Percentiles rank a stretch among this genome's conserved stretches.
Evolutionary conservation across 2,113 vertebrate genomes (phyloP).

Genomic region (Psilopsiagon aurifrons): DNA sequence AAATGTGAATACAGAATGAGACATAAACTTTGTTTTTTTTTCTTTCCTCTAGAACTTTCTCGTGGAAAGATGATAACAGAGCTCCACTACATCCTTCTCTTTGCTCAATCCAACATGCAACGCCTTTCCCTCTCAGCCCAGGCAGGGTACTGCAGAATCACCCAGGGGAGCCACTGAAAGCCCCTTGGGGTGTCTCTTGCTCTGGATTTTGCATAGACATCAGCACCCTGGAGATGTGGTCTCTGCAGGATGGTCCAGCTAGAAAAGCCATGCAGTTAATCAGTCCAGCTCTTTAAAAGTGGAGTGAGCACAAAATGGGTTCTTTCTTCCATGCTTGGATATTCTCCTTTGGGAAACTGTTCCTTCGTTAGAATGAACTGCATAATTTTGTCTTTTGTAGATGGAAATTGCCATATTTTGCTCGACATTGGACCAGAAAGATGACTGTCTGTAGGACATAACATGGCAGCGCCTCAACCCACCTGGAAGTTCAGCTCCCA

Average conservation of each 20-base stretch:
- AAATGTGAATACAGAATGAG: slow-evolving; percentile 28
- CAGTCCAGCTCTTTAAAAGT: background rate
- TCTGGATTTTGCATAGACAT: background rate
- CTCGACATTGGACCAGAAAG: background rate
- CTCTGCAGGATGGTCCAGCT: background rate
- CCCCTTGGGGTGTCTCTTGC: background rate
- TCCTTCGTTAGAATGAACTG: background rate
- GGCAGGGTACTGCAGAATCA: background rate
- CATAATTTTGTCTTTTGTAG: background rate
- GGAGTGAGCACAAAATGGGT: background rate
- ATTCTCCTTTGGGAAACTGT: background rate
- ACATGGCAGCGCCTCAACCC: background rate
- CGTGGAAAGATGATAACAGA: background rate
- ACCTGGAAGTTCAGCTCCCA: background rate
- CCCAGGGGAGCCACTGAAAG: background rate
- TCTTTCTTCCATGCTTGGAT: background rate
- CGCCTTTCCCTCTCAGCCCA: background rate
- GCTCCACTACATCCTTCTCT: background rate
- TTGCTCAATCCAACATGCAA: rapidly evolving
- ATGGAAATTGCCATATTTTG: background rate
- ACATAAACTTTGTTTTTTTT: background rate
- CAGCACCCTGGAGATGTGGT: background rate
- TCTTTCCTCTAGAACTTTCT: slow-evolving; percentile 22
- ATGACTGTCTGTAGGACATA: background rate
- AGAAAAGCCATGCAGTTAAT: background rate